Evolutionary conservation across 2,888 invertebrate genomes (phyloP), one percentile per base, ranked within the genome.

Genomic region (Oconnorella tubifera): DNA sequence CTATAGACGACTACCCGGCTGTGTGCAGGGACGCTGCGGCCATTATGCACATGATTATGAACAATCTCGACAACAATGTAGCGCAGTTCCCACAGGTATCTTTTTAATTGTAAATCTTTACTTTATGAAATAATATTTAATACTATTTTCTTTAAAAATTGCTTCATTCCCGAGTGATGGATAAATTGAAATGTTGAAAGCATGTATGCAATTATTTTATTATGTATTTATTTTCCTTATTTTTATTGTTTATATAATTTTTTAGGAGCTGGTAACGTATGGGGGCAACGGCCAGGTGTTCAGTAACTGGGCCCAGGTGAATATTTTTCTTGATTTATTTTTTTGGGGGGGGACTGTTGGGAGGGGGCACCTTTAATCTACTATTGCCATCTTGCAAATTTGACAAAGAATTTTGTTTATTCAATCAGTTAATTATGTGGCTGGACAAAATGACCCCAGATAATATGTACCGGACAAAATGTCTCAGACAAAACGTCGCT

Each of bases 211-310:
- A n/a, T n/a, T n/a, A n/a, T n/a, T n/a, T n/a, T n/a, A n/a, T n/a
- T n/a, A n/a, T n/a, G n/a, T n/a, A n/a, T n/a, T n/a, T n/a, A n/a
- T n/a, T n/a, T n/a, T n/a, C n/a, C n/a, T n/a, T n/a, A n/a, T n/a
- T n/a, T n/a, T n/a, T n/a, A n/a, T n/a, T n/a, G n/a, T n/a, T n/a
- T n/a, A n/a, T n/a, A n/a, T n/a, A n/a, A n/a, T n/a, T n/a, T n/a
- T n/a, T n/a, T n/a, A 87, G 61, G 87, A 87, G 73, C 77, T 87
- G 32, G 85, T 87, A 32, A 87, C 87, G 1, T 87, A 87, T 74
- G 87, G 87, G 1, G 87, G 86, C 6, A 87, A 87, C 75, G 87
- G 87, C 1, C 87, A 87, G 76, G 86, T 86, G 1, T 85, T 87
- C 75, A 85, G 85, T 55, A 87, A 87, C 75, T 87, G 87, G 87